Base-by-base conservation (phyloP, 2,797 vertebrate species). In the Bryconaethiops microstoma region DNA sequence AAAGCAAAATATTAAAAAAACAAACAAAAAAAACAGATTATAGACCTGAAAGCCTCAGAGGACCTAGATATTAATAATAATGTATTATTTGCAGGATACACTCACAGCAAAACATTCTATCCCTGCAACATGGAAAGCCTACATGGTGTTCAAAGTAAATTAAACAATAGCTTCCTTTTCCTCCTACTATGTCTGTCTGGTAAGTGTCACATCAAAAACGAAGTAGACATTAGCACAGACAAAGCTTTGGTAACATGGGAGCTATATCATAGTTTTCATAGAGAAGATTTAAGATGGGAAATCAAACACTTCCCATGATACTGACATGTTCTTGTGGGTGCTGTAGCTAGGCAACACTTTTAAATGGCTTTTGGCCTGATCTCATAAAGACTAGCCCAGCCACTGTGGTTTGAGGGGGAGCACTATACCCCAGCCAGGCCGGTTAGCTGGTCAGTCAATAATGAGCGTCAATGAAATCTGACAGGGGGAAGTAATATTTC, bases 381-480 rank as follows among this genome's bases (percentile, higher is more conserved):
- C 76, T 79, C 21, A 57, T 78, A 75, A 83, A 83, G 78, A 9
- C 72, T 77, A 63, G 62, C 72, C 68, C 52, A 39, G 70, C 48
- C 80, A 69, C 69, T 74, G 54, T 55, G 76, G 59, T 82, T 83
- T 84, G 74, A 68, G 52, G 71, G 60, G 40, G 75, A 83, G 68
- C 77, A 78, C 76, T 69, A 74, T 70, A 78, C 68, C 76, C 81
- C 82, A 74, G 10, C 69, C 50, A 81, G 80, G 78, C 82, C 83
- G 60, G 82, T 84, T 85, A 82, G 74, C 85, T 82, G 72, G 69
- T 77, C 73, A 69, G 80, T 86, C 86, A 88, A 88, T 88, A 88
- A 86, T 86, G 77, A 63, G 80, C 81, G 79, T 87, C 83, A 79
- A 84, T 85, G 82, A 86, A 86, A 87, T 82, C 76, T 85, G 86